phyloP scores from a whole-genome alignment of 1,140 invertebrate genomes.

The Tetramorium alpestre region DNA sequence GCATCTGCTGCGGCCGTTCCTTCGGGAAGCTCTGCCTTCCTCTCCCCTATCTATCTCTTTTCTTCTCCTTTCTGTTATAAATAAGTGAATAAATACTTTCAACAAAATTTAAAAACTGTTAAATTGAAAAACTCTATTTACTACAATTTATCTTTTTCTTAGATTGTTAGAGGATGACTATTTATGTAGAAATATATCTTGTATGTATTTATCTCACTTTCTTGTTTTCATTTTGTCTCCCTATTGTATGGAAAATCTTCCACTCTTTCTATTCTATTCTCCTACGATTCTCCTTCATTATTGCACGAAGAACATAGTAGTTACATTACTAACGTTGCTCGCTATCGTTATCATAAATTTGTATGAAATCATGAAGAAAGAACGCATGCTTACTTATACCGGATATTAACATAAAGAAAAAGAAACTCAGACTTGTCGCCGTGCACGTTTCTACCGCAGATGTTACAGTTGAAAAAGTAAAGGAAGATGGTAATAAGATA shows the following conservation, averaged over 20 bases:
- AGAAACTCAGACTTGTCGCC: background rate
- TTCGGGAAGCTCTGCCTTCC: constrained; percentile 30
- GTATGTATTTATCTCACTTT: background rate
- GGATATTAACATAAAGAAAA: constrained; percentile 29
- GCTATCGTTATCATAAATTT: constrained; percentile 79
- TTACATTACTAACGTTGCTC: constrained; percentile 18
- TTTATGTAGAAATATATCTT: background rate
- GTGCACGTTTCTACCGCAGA: background rate
- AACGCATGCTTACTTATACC: constrained; percentile 16
- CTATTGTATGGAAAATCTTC: background rate
- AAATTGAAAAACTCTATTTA: background rate
- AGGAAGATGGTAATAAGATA: background rate
- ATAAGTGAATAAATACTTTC: background rate
- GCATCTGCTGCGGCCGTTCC: constrained; percentile 77
- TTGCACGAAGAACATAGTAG: constrained; percentile 6
- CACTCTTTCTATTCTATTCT: background rate
- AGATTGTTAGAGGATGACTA: background rate
- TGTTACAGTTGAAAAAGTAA: background rate
- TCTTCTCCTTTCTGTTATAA: background rate
- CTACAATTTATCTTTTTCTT: background rate
- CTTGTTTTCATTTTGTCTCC: background rate
- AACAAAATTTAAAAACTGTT: background rate
- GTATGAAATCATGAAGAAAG: constrained; percentile 21
- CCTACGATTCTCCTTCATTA: background rate
- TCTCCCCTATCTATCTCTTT: background rate